phyloP scores from a whole-genome alignment of 2,797 vertebrate species.

The Hybognathus amarus region DNA sequence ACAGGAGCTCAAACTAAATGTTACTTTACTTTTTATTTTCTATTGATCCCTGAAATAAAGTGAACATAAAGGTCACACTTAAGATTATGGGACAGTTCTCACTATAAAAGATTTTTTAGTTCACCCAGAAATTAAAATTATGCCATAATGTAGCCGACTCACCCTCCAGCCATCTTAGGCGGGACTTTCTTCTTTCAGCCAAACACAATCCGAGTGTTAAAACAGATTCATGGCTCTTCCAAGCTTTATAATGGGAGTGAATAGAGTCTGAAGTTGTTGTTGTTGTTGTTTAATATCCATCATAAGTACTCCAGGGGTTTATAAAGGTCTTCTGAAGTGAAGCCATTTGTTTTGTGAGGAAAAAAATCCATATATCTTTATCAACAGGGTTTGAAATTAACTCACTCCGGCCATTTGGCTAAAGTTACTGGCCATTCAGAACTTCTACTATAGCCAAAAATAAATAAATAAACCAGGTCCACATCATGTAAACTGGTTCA shows the following conservation, averaged over 20 bases:
- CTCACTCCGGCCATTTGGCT: no score
- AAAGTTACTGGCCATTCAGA: no score
- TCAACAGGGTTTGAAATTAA: no score
- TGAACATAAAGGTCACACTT: not conserved
- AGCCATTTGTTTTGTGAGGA: not conserved
- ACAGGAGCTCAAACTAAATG: not conserved
- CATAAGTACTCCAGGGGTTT: not conserved
- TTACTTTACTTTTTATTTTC: not conserved
- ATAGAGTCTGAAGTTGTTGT: no score
- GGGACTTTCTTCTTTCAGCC: not conserved
- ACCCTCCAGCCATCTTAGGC: not conserved
- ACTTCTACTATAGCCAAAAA: no score
- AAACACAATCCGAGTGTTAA: not conserved
- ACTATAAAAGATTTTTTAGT: not conserved
- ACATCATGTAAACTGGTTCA: no score
- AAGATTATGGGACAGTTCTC: not conserved
- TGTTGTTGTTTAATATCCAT: no score
- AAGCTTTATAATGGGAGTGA: not conserved
- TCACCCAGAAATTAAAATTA: not conserved
- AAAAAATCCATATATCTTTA: no score
- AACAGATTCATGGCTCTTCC: not conserved
- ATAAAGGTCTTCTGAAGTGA: not conserved
- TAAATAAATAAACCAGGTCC: no score
- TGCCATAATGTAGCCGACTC: not conserved
- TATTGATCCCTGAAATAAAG: not conserved